A percentile compares a stretch with the other conserved stretches of the same genome.
Conservation (phyloP, 2,797 vertebrate genomes). For the Phaenicophaeus curvirostris region DNA sequence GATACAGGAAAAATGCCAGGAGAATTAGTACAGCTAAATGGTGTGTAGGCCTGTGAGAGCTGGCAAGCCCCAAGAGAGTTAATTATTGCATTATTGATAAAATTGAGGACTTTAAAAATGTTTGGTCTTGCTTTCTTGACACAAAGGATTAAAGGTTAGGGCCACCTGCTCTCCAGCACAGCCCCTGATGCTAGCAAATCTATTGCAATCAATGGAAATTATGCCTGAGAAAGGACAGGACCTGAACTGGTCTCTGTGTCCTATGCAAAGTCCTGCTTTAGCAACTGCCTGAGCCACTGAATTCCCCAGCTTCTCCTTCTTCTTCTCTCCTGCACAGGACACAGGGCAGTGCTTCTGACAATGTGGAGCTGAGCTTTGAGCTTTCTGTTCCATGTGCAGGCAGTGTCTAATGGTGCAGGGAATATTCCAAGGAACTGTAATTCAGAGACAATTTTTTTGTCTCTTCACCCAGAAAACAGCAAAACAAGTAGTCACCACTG, state of each 20-base stretch:
- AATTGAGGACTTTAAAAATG: slow-evolving; percentile 38
- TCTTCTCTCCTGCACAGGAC: not conserved
- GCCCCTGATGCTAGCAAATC: not conserved
- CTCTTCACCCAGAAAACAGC: not conserved
- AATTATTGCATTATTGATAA: slow-evolving; percentile 70
- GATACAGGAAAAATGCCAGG: slow-evolving; percentile 47
- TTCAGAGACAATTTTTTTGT: not conserved
- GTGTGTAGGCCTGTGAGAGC: slow-evolving; percentile 9
- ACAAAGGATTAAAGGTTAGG: slow-evolving; percentile 41
- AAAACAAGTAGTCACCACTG: not conserved
- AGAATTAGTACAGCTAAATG: slow-evolving; percentile 19
- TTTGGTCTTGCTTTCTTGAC: slow-evolving; percentile 48
- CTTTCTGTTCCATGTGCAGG: not conserved
- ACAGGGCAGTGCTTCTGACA: not conserved
- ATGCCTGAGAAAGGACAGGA: not conserved
- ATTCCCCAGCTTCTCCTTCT: not conserved
- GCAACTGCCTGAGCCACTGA: not conserved
- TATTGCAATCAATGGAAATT: not conserved
- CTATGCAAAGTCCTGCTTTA: not conserved
- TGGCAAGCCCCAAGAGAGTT: slow-evolving; percentile 47
- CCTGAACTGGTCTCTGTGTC: not conserved
- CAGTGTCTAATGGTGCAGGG: not conserved
- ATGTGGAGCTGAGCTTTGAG: not conserved
- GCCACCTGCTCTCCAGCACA: not conserved
- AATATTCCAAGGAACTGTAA: not conserved